phyloP scores from a whole-genome alignment of 2,113 vertebrate genomes.

The Hypocryptadius cinnamomeus region DNA sequence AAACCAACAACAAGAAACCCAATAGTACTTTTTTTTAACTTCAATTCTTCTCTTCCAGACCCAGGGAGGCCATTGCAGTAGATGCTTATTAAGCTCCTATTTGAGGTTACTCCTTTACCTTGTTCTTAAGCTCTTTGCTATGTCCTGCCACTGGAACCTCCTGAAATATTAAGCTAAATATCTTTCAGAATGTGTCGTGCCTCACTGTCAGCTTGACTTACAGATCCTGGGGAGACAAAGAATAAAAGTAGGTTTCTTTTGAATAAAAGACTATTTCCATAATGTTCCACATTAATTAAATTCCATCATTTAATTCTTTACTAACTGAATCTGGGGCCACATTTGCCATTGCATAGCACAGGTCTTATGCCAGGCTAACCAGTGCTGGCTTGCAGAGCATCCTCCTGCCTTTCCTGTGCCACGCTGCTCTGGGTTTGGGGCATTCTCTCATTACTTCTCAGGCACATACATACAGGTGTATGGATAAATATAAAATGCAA shows the following conservation, averaged over 20 bases:
- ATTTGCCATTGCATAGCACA: neutral
- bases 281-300: neutral
- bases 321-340: neutral
- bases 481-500: neutral
- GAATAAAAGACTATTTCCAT: neutral
- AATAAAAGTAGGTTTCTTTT: neutral
- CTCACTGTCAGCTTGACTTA: neutral
- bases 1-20: neutral
- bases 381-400: neutral
- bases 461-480: accelerated
- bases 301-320: neutral
- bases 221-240: neutral
- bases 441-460: neutral
- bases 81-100: neutral
- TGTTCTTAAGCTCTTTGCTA: neutral
- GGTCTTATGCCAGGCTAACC: neutral
- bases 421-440: neutral
- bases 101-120: neutral
- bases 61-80: neutral
- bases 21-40: neutral
- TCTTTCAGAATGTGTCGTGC: accelerated
- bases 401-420: neutral
- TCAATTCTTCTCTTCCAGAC: neutral
- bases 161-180: neutral
- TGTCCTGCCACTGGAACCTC: neutral